Base-by-base conservation (phyloP, 2,113 vertebrate species). In the Onychostruthus taczanowskii region DNA sequence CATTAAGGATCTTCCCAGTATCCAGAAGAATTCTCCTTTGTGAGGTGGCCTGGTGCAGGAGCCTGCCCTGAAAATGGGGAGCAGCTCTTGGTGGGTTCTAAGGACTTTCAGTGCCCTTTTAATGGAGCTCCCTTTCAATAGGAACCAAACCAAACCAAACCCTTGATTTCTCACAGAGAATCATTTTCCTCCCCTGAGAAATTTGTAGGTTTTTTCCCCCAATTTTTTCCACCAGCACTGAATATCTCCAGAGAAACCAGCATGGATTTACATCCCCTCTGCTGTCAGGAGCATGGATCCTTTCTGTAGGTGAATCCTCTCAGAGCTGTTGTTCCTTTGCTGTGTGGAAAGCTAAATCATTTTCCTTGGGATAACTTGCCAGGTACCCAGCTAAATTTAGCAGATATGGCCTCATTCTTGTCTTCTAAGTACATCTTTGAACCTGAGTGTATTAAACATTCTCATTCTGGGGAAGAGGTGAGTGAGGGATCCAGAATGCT, bases 201-300 rank as follows among this genome's bases (percentile, higher is more conserved):
- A 33, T 47, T 14, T 13, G 11, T 59, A 6, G 1, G 0, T 0
- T 35, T 59, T 69, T 23, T 5, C 1, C 5, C 27, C 31, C 23
- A 27, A 22, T 55, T 69, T 6, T 74, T 85, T 70, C 55, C 12
- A 16, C 14, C 47, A 62, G 35, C 16, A 8, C 26, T 1, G 0
- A 44, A 6, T 11, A n/a, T 7, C 37, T 44, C 23, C 16, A 16
- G 66, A 53, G 20, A 70, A 43, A 26, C 16, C 4, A 4, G 20
- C 39, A 26, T 3, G 21, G 72, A 39, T 84, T 80, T 39, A 2
- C 14, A 49, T 4, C 41, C 26, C 26, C 44, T 67, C 13, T 47
- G 47, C 67, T 47, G 27, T 5, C 35, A 56, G 72, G 14, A 59
- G 1, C 10, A 3, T 1, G 33, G 31, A 47, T 30, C 16, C 62